Evolutionary conservation across 2,797 vertebrate genomes (phyloP).

Genomic region (Poeciliopsis paucimaculata): DNA sequence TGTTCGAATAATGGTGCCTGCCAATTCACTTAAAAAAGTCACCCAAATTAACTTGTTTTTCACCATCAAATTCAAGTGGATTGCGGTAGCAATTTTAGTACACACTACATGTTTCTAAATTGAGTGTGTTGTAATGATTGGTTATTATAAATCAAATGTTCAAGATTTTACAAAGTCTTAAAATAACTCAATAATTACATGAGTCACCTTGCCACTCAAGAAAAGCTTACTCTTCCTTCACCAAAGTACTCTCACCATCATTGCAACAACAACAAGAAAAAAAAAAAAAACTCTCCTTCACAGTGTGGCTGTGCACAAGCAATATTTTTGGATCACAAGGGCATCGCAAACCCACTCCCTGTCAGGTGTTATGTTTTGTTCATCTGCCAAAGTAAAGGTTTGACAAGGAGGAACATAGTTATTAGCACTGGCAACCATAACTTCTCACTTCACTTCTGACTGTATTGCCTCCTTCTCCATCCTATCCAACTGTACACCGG

Average conservation of each 20-base stretch:
- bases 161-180: constrained; percentile 67
- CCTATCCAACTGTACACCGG: constrained; percentile 51
- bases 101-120: constrained; percentile 38
- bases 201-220: constrained; percentile 77
- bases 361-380: constrained; percentile 77
- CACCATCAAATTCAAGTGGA: not conserved
- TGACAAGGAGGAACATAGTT: constrained; percentile 77
- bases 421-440: constrained; percentile 76
- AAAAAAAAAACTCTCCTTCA: constrained; percentile 42
- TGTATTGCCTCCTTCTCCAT: constrained; percentile 69
- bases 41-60: constrained; percentile 18
- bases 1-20: not conserved
- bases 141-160: constrained; percentile 75
- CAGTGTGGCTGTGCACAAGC: constrained; percentile 65
- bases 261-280: constrained; percentile 12
- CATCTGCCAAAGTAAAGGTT: constrained; percentile 81
- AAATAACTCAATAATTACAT: constrained; percentile 79
- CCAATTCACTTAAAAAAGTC: not conserved
- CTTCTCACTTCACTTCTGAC: constrained; percentile 70
- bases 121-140: constrained; percentile 57
- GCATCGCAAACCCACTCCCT: constrained; percentile 59
- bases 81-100: constrained; percentile 11
- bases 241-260: constrained; percentile 67
- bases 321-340: constrained; percentile 76
- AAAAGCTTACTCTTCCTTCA: constrained; percentile 44